Evolutionary conservation across 1,140 invertebrate species (phyloP).

Genomic region (Pristionchus pacificus): DNA sequence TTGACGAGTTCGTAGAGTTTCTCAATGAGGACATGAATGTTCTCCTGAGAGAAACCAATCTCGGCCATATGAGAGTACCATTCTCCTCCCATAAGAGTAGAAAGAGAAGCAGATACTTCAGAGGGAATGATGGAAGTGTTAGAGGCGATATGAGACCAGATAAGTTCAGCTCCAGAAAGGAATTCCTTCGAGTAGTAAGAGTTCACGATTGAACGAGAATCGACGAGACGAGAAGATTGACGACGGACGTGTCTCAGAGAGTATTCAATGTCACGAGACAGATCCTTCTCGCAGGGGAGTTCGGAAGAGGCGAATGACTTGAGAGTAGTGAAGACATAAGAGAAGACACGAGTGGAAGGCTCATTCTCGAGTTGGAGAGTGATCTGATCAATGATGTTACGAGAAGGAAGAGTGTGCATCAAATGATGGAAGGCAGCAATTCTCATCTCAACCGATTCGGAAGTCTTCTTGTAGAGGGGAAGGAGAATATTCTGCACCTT

Average conservation of each 20-base stretch:
- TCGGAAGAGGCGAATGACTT: constrained; percentile 7
- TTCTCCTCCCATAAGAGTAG: constrained; percentile 35
- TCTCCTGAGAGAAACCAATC: constrained; percentile 35
- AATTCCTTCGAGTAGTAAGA: constrained; percentile 21
- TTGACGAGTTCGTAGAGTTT: constrained; percentile 18
- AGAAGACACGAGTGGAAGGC: constrained; percentile 45
- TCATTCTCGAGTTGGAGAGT: constrained; percentile 41
- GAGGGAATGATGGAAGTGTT: constrained; percentile 40
- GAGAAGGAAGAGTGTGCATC: constrained; percentile 31
- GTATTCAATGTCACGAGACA: constrained; percentile 13
- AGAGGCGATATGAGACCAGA: constrained; percentile 26
- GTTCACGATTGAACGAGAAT: constrained; percentile 9
- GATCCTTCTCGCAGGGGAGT: constrained; percentile 9
- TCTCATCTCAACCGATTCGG: constrained; percentile 46
- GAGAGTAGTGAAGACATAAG: constrained; percentile 39
- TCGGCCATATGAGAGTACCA: constrained; percentile 34
- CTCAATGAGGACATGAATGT: constrained; percentile 34
- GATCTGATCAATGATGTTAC: constrained; percentile 39
- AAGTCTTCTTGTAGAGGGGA: constrained; percentile 44
- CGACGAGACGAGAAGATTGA: background rate
- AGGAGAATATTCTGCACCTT: constrained; percentile 44
- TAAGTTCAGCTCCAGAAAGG: constrained; percentile 26
- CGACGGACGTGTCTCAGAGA: constrained; percentile 14
- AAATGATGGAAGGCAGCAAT: constrained; percentile 44
- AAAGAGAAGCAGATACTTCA: constrained; percentile 30